Percentiles rank a stretch among this genome's conserved stretches.
Evolutionary conservation across 2,797 vertebrate genomes (phyloP).

Genomic region (Orientallactaga sibirica): DNA sequence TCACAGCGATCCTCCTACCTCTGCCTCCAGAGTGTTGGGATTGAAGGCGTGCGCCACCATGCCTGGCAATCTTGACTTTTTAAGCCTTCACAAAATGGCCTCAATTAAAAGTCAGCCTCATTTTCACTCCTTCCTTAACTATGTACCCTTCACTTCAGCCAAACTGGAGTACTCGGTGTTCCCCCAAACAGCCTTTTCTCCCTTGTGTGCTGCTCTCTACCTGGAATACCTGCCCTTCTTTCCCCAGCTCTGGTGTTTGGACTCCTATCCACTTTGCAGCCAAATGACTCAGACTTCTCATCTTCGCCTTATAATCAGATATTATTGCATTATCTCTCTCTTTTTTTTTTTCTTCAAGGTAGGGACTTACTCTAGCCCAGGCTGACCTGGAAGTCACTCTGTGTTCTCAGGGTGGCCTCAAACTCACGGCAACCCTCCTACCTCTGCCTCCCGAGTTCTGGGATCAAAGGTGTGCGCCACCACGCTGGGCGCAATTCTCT

Average conservation of each 20-base stretch:
- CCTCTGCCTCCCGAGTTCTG: no score
- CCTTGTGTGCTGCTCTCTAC: slow-evolving; percentile 9
- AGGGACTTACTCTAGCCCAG: no score
- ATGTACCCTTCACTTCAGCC: slow-evolving; percentile 18
- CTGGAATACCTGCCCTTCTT: not conserved
- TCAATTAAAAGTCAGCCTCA: not conserved
- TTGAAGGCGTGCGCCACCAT: not conserved
- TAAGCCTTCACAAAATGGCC: not conserved
- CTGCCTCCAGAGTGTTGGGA: no score
- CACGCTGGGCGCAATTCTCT: not conserved
- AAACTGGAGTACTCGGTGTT: slow-evolving; percentile 8
- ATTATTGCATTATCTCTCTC: not conserved
- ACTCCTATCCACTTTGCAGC: not conserved
- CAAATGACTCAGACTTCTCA: not conserved
- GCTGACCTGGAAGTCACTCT: no score
- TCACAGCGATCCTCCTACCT: not conserved
- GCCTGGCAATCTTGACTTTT: not conserved
- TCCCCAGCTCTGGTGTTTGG: not conserved
- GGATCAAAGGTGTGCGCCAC: no score
- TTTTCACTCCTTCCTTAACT: slow-evolving; percentile 23
- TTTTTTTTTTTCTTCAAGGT: no score
- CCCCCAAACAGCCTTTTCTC: not conserved
- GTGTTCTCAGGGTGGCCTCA: no score
- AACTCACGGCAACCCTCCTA: no score
- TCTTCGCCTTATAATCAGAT: not conserved